Conservation (phyloP, 2,113 vertebrate species). For the Psephotus haematonotus region DNA sequence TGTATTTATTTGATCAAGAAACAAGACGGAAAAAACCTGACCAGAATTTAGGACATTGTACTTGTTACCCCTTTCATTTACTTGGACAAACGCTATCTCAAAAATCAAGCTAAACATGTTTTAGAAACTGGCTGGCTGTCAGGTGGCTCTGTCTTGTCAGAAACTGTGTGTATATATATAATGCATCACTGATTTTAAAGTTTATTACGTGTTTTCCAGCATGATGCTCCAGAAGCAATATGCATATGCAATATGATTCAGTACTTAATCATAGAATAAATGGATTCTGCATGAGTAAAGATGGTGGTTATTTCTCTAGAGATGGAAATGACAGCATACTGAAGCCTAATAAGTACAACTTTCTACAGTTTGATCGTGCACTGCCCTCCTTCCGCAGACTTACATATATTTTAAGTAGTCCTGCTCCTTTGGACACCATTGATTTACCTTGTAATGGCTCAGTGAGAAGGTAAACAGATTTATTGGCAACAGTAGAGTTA, state of each 20-base stretch:
- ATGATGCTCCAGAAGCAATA: not conserved
- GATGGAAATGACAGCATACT: not conserved
- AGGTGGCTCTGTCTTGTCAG: not conserved
- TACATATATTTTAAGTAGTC: not conserved
- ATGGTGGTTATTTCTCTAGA: not conserved
- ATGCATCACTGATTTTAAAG: not conserved
- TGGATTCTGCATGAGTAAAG: not conserved
- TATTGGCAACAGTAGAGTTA: not conserved
- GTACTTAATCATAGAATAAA: not conserved
- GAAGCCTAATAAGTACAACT: not conserved
- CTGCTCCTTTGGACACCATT: not conserved
- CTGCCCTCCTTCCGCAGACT: not conserved
- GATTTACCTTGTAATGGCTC: not conserved
- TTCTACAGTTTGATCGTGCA: accelerated
- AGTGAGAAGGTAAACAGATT: not conserved
- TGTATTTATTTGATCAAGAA: not conserved
- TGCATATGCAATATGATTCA: not conserved
- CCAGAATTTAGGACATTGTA: not conserved
- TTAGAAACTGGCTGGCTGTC: not conserved
- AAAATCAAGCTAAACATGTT: not conserved
- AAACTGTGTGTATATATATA: not conserved
- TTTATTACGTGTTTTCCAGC: not conserved
- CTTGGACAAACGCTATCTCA: not conserved
- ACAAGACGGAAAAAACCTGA: not conserved
- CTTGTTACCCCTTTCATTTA: not conserved